These are phyloP conservation scores for Anthopleura sola DNA, from an alignment of 64 coral and sea anemone genomes.

Conservation along the genomic window DNA sequence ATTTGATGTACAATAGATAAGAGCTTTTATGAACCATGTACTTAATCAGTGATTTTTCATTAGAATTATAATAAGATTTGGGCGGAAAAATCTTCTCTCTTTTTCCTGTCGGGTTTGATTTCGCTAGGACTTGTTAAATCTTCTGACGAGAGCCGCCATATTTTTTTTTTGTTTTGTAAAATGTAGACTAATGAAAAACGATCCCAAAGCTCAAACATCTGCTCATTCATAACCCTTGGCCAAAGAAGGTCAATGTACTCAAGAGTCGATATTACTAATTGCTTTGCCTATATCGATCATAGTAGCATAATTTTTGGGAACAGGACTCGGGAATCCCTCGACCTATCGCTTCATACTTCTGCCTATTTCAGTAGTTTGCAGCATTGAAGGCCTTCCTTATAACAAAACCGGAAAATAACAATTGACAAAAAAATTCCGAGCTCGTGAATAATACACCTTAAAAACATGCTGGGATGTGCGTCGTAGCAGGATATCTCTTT, in stretches of 20 bases:
- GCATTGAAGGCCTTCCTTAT: neutral
- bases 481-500: neutral
- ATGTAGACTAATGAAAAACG: neutral
- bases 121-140: neutral
- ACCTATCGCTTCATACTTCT: neutral
- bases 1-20: neutral
- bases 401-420: neutral
- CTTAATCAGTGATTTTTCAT: neutral
- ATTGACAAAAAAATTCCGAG: neutral
- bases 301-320: neutral
- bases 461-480: neutral
- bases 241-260: neutral
- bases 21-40: neutral
- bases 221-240: neutral
- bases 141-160: neutral
- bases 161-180: neutral
- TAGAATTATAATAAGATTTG: neutral
- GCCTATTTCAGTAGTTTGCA: neutral
- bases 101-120: neutral
- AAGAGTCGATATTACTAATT: neutral
- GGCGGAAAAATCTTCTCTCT: neutral
- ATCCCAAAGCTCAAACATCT: neutral
- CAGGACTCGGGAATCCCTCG: neutral
- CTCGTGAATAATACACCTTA: neutral
- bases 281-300: neutral